These are phyloP conservation scores for Saguinus imperator DNA, from an alignment of 2,113 vertebrate genomes.

Conservation along the genomic window DNA sequence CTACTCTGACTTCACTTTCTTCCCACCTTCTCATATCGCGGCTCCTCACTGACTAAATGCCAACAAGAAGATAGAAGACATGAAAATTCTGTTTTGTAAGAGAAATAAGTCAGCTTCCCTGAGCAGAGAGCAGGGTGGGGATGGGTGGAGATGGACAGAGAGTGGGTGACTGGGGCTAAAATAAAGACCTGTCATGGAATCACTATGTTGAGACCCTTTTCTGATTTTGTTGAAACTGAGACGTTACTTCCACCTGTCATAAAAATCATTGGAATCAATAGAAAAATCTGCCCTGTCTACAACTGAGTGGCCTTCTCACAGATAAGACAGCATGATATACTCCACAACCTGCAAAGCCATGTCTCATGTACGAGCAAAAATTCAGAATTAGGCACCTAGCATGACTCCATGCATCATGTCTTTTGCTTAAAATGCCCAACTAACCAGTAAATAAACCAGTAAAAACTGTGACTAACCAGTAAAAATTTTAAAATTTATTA, in stretches of 20 bases:
- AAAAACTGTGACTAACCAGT: background rate
- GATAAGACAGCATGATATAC: background rate
- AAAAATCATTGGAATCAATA: background rate
- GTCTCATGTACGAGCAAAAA: background rate
- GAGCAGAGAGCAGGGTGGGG: background rate
- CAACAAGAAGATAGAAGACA: background rate
- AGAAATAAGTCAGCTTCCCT: background rate
- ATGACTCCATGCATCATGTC: accelerated
- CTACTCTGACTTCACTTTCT: background rate
- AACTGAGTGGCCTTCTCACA: background rate
- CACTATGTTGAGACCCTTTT: background rate
- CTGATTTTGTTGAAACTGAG: background rate
- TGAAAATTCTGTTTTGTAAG: background rate
- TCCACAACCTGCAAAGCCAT: background rate
- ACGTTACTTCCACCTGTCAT: background rate
- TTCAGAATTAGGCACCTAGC: background rate
- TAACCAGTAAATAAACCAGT: background rate
- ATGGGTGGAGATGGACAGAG: background rate
- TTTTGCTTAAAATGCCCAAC: background rate
- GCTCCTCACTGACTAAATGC: background rate
- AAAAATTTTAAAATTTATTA: background rate
- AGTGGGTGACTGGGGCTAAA: background rate
- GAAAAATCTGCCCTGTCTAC: background rate
- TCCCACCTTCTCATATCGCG: no score
- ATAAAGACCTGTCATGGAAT: background rate